Percentiles rank a stretch among this genome's conserved stretches.
phyloP scores from a whole-genome alignment of 2,888 invertebrate genomes.

The Polyommatus icarus region DNA sequence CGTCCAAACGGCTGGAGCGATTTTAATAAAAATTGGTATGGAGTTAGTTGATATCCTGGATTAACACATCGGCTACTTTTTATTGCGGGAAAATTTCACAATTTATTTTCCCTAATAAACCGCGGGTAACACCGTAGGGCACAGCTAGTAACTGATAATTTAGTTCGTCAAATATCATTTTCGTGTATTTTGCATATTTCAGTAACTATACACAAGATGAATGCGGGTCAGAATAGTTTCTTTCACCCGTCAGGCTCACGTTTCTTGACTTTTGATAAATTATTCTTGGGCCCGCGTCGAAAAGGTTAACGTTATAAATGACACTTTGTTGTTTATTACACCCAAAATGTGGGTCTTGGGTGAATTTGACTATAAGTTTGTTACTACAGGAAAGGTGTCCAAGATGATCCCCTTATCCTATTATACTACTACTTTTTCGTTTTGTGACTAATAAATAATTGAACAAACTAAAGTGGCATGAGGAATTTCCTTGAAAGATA shows the following conservation, averaged over 20 bases:
- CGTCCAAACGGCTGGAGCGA: no score
- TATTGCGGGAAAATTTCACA: no score
- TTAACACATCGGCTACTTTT: no score
- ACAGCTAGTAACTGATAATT: no score
- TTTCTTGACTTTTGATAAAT: conserved; percentile 13
- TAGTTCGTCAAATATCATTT: background rate
- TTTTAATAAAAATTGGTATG: no score
- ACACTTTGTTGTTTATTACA: conserved; percentile 24
- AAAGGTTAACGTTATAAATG: conserved; percentile 13
- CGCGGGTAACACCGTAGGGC: no score
- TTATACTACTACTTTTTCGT: background rate
- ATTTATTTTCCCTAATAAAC: no score
- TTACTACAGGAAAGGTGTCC: background rate
- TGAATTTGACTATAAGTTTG: background rate
- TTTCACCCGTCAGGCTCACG: conserved; percentile 3
- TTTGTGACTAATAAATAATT: no score
- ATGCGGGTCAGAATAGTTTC: background rate
- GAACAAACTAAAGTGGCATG: no score
- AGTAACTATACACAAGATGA: background rate
- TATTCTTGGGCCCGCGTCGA: background rate
- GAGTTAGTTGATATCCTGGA: no score
- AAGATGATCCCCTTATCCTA: background rate
- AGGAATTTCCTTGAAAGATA: no score
- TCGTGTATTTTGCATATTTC: background rate
- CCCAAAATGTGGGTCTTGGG: background rate